A percentile compares a stretch with the other conserved stretches of the same genome.
phyloP scores from a whole-genome alignment of 1,140 invertebrate species.

The Drosophila prosaltans region DNA sequence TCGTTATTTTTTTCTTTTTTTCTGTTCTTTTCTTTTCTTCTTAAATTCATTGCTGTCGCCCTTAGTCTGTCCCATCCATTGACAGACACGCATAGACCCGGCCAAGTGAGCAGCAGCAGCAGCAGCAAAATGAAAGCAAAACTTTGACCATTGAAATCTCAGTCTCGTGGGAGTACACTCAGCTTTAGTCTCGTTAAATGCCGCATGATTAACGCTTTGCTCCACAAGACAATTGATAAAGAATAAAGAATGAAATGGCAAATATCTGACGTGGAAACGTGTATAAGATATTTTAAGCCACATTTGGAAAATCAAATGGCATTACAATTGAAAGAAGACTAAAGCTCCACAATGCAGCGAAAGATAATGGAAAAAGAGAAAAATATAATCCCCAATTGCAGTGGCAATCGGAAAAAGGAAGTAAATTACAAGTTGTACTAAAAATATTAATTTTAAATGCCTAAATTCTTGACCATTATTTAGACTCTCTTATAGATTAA shows the following conservation, averaged over 20 bases:
- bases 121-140: slow-evolving; percentile 38
- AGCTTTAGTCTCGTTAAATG: slow-evolving; percentile 68
- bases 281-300: slow-evolving; percentile 45
- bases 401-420: too few species aligned
- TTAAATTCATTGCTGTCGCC: slow-evolving; percentile 54
- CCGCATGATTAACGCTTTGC: slow-evolving; percentile 78
- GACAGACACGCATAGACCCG: slow-evolving; percentile 27
- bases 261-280: background rate
- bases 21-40: slow-evolving; percentile 1
- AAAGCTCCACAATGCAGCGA: slow-evolving; percentile 38
- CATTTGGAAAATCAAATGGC: slow-evolving; percentile 34
- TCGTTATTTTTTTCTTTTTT: slow-evolving; percentile 20
- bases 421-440: too few species aligned
- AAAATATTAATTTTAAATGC: too few species aligned
- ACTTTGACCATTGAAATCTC: slow-evolving; percentile 74
- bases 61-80: slow-evolving; percentile 18
- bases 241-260: slow-evolving; percentile 57
- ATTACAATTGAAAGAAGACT: slow-evolving; percentile 36
- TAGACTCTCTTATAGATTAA: too few species aligned
- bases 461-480: too few species aligned
- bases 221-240: slow-evolving; percentile 74
- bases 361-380: background rate
- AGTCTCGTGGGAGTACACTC: slow-evolving; percentile 57
- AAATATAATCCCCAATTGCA: background rate
- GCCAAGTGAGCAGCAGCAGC: slow-evolving; percentile 35